Percentiles rank a stretch among this genome's conserved stretches.
phyloP scores from a whole-genome alignment of 2,888 invertebrate species.

The Leucophora obtusa region DNA sequence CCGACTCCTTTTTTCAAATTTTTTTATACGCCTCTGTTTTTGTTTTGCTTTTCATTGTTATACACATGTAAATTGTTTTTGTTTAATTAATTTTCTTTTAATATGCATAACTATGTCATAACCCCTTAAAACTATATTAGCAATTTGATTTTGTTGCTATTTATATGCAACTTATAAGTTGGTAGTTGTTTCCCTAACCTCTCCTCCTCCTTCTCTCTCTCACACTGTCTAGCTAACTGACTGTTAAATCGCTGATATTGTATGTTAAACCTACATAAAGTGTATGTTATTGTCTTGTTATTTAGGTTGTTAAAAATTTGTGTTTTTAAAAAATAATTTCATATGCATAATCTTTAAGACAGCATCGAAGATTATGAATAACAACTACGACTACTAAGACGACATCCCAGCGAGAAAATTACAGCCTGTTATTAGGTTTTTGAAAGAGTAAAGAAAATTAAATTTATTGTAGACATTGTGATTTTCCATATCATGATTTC shows the following conservation, averaged over 20 bases:
- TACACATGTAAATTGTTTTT: background rate
- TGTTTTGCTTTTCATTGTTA: too few species aligned
- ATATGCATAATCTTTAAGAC: conserved; percentile 35
- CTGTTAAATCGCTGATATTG: background rate
- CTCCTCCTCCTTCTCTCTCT: background rate
- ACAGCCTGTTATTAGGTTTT: too few species aligned
- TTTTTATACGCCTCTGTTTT: background rate
- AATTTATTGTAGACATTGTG: too few species aligned
- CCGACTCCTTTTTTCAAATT: too few species aligned
- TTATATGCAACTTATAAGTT: conserved; percentile 37
- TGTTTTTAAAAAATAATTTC: conserved; percentile 30
- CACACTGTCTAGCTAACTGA: background rate
- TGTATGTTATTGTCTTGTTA: background rate
- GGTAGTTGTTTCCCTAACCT: background rate
- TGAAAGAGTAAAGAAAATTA: too few species aligned
- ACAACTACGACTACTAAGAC: background rate
- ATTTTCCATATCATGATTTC: too few species aligned
- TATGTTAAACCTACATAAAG: background rate
- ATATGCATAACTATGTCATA: conserved; percentile 36
- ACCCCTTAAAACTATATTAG: conserved; percentile 27
- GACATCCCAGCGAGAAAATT: too few species aligned
- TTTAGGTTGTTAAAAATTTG: background rate
- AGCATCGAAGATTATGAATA: conserved; percentile 32
- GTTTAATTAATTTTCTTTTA: background rate
- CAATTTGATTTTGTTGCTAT: conserved; percentile 25